Conservation (phyloP, 2,113 vertebrate species). For the Sialia sialis region DNA sequence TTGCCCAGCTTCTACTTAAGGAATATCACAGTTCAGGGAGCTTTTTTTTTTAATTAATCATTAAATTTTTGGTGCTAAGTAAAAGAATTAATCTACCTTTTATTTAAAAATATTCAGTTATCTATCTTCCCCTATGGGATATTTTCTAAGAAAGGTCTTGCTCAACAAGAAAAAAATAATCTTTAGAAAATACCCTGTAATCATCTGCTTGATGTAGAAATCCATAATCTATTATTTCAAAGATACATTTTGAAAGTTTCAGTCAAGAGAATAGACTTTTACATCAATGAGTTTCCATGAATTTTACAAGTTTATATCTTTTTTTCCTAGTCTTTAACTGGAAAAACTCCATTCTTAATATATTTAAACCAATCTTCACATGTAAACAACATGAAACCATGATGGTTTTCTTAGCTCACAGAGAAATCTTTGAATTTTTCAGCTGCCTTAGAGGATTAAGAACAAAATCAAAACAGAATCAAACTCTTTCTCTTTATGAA, state of each 20-base stretch:
- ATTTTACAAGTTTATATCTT: not conserved
- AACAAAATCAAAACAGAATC: not conserved
- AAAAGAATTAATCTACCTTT: not conserved
- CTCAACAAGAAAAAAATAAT: not conserved
- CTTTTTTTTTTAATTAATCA: rapidly evolving
- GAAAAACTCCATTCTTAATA: not conserved
- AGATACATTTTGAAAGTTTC: not conserved
- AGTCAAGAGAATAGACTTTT: not conserved
- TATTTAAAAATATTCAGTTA: not conserved
- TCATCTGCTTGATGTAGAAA: not conserved
- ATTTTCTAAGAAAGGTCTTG: not conserved
- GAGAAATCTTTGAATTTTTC: not conserved
- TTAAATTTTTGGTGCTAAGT: not conserved
- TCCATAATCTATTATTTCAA: not conserved
- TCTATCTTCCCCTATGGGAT: not conserved
- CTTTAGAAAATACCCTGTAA: not conserved
- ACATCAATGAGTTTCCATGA: not conserved
- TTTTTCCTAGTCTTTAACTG: not conserved
- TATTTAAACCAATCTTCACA: not conserved
- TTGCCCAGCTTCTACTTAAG: not conserved
- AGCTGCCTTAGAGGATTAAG: not conserved
- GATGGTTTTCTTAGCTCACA: rapidly evolving
- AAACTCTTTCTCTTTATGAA: not conserved
- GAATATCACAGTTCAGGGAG: not conserved
- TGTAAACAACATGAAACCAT: not conserved